phyloP scores from a whole-genome alignment of 2,888 invertebrate genomes.

The Globia sparganii region DNA sequence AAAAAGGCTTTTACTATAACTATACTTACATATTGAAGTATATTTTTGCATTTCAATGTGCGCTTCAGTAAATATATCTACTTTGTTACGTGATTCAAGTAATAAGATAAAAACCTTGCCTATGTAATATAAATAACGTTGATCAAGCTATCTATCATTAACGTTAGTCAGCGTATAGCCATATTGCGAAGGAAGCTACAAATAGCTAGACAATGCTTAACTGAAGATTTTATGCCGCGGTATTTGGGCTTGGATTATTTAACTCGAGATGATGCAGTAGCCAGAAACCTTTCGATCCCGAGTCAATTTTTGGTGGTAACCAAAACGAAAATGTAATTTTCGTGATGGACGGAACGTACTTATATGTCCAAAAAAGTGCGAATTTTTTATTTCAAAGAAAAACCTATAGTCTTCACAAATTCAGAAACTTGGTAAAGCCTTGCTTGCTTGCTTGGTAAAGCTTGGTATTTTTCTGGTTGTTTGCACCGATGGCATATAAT shows the following conservation, averaged over 20 bases:
- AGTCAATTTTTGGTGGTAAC: neutral
- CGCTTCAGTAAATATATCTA: too few species aligned
- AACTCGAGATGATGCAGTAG: neutral
- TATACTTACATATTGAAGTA: too few species aligned
- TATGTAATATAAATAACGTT: too few species aligned
- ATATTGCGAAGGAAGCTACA: too few species aligned
- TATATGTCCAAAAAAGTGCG: neutral
- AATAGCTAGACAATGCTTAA: neutral
- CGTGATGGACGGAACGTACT: constrained; percentile 1
- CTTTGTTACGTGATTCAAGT: too few species aligned
- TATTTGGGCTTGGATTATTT: neutral
- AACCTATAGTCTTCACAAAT: constrained; percentile 7
- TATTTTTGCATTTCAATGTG: too few species aligned
- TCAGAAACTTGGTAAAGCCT: neutral
- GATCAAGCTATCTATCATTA: neutral
- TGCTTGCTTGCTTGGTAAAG: too few species aligned
- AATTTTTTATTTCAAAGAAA: constrained; percentile 3
- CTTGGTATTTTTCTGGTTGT: neutral
- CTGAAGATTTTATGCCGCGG: neutral
- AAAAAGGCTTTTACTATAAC: too few species aligned
- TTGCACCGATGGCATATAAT: constrained; percentile 3
- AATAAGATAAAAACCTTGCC: too few species aligned
- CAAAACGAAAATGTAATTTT: neutral
- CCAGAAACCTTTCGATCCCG: neutral
- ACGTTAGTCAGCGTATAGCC: neutral